A percentile compares a stretch with the other conserved stretches of the same genome.
These are phyloP conservation scores for Helleia helle DNA, from an alignment of 2,888 invertebrate species.

Conservation along the genomic window DNA sequence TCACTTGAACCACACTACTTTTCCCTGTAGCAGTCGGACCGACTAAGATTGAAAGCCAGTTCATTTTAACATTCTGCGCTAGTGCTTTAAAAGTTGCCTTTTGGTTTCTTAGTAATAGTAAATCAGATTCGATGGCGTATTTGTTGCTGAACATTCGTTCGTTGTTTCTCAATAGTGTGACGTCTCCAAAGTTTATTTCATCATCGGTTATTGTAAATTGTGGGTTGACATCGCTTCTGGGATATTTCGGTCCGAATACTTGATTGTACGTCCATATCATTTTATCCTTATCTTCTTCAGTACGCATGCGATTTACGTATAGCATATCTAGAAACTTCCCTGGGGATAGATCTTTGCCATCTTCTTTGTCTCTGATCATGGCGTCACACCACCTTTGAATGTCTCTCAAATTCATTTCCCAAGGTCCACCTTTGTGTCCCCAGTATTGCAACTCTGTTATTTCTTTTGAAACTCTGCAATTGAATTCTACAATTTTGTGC, in stretches of 20 bases:
- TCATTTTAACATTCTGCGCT: slow-evolving; percentile 89
- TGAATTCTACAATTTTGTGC: slow-evolving; percentile 84
- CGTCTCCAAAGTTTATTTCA: slow-evolving; percentile 78
- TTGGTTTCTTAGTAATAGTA: slow-evolving; percentile 73
- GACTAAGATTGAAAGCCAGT: slow-evolving; percentile 93
- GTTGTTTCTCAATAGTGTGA: slow-evolving; percentile 53
- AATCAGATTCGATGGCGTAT: slow-evolving; percentile 44
- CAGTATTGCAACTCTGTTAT: slow-evolving; percentile 77
- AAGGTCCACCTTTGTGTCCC: slow-evolving; percentile 90
- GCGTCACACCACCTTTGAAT: slow-evolving; percentile 94
- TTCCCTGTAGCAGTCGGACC: slow-evolving; percentile 87
- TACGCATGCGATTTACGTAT: slow-evolving; percentile 91
- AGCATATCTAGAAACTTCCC: slow-evolving; percentile 83
- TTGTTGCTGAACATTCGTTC: slow-evolving; percentile 49
- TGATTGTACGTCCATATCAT: slow-evolving; percentile 71
- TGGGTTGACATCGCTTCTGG: slow-evolving; percentile 68
- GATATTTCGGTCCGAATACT: slow-evolving; percentile 60
- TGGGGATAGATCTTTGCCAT: slow-evolving; percentile 44
- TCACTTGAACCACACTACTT: slow-evolving; percentile 81
- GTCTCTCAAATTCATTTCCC: slow-evolving; percentile 98
- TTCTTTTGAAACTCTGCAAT: slow-evolving; percentile 77
- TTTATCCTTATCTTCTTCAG: slow-evolving; percentile 81
- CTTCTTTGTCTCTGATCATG: slow-evolving; percentile 57
- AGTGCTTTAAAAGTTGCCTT: slow-evolving; percentile 82
- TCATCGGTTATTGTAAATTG: slow-evolving; percentile 74